Evolutionary conservation across 2,888 invertebrate species (phyloP).

Genomic region (Drosophila picticornis): DNA sequence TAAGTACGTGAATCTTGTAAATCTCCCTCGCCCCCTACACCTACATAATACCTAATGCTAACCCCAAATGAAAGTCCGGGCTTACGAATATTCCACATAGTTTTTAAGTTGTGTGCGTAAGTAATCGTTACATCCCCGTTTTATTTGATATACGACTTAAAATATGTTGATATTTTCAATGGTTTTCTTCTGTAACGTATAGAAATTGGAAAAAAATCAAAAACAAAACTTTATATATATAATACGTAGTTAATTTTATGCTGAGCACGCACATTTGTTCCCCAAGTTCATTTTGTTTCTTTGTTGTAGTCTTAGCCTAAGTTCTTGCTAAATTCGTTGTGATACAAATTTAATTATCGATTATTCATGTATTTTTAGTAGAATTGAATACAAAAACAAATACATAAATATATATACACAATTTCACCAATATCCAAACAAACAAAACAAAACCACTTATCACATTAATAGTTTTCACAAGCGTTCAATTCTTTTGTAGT

Average conservation of each 20-base stretch:
- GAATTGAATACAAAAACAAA: slow-evolving; percentile 53
- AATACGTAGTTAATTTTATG: slow-evolving; percentile 46
- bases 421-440: slow-evolving; percentile 58
- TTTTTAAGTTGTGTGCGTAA: slow-evolving; percentile 72
- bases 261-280: slow-evolving; percentile 67
- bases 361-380: slow-evolving; percentile 79
- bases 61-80: slow-evolving; percentile 57
- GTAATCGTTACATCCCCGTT: slow-evolving; percentile 51
- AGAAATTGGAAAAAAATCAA: not conserved
- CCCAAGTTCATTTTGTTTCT: slow-evolving; percentile 52
- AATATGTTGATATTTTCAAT: slow-evolving; percentile 7
- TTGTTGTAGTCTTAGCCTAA: slow-evolving; percentile 78
- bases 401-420: slow-evolving; percentile 64
- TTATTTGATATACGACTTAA: slow-evolving; percentile 20
- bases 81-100: slow-evolving; percentile 59
- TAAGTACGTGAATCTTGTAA: slow-evolving; percentile 64
- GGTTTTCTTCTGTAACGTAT: slow-evolving; percentile 24
- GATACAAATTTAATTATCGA: slow-evolving; percentile 77
- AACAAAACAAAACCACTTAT: slow-evolving; percentile 31
- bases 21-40: slow-evolving; percentile 42
- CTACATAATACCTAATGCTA: slow-evolving; percentile 23
- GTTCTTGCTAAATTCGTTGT: slow-evolving; percentile 78
- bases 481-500: slow-evolving; percentile 37
- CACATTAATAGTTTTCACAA: slow-evolving; percentile 37
- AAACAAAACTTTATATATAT: slow-evolving; percentile 7